phyloP scores from a whole-genome alignment of 2,888 invertebrate species.

The Rhorus exstirpatorius region DNA sequence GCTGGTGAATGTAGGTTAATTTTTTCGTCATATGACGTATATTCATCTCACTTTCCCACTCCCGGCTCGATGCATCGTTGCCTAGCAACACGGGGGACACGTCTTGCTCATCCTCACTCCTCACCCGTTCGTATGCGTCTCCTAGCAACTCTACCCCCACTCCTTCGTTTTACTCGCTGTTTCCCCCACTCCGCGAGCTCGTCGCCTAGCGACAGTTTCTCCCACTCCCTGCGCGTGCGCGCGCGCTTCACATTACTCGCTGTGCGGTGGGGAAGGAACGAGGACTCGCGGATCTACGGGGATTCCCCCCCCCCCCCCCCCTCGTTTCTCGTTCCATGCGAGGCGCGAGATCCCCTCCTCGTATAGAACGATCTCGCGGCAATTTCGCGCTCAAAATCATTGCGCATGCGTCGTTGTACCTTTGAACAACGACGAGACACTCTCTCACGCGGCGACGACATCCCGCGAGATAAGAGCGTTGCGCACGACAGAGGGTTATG shows the following conservation, averaged over 20 bases:
- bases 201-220: conserved; percentile 52
- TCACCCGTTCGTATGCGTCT: not conserved
- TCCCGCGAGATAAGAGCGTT: conserved; percentile 78
- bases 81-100: conserved; percentile 12
- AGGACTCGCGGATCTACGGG: conserved; percentile 5
- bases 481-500: conserved; percentile 74
- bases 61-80: not conserved
- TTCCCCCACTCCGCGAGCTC: conserved; percentile 27
- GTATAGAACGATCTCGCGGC: too few relatives aligned
- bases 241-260: too few relatives aligned
- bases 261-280: conserved; percentile 22
- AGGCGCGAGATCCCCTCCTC: too few relatives aligned
- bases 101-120: conserved; percentile 39
- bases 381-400: conserved; percentile 48
- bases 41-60: not conserved
- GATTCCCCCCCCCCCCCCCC: not conserved
- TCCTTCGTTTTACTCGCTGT: not conserved
- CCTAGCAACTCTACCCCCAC: conserved; percentile 25
- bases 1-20: conserved; percentile 4
- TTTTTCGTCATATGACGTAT: conserved; percentile 5
- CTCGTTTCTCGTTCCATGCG: not conserved
- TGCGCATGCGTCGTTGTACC: conserved; percentile 44
- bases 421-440: conserved; percentile 54
- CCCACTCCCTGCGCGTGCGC: not conserved
- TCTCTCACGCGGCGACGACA: conserved; percentile 67